Base-by-base conservation (phyloP, 92 coral and sea anemone species). In the Metridium senile region DNA sequence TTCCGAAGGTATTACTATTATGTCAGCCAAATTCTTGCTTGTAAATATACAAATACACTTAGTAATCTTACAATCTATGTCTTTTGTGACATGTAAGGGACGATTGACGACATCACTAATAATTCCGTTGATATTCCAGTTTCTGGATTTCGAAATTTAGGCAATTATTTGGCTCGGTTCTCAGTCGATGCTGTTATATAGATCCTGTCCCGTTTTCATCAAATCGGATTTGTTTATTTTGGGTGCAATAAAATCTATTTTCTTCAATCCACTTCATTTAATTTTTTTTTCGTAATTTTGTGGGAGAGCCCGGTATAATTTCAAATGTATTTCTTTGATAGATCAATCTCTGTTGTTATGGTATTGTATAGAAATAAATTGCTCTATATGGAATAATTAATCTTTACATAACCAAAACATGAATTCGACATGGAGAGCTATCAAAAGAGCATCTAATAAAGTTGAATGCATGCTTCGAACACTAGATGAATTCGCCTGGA, bases 1-100 rank as follows among this genome's bases (percentile, higher is more conserved):
- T 86, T 64, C 97, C 97, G 0, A 92, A 92, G 93, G 97, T 91
- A 72, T 22, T 28, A n/a, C n/a, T n/a, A n/a, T 10, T 6, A 26
- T 33, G 22, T 26, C 22, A 26, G 10, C 1, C 22, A 11, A 32
- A 46, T 19, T 70, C 57, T n/a, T 73, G 13, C 78, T 10, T 33
- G 53, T 52, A 57, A 73, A 73, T 16, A 68, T 68, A 47, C 27
- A 19, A 21, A 68, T 19, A 20, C 9, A 46, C 28, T 68, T 23
- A 25, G 27, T 49, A 26, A 72, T 72, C 62, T 23, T 30, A 32
- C 9, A 56, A 53, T 72, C 78, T 73, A 23, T 46, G 23, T 13
- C 39, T 63, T 3, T 31, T 46, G 9, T 30, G 46, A 46, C 62
- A 26, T 9, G 18, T 33, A 11, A 62, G 20, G 35, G 52, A 75